These are phyloP conservation scores for Chaetorhynchus papuensis DNA, from an alignment of 2,113 vertebrate genomes.

Conservation along the genomic window DNA sequence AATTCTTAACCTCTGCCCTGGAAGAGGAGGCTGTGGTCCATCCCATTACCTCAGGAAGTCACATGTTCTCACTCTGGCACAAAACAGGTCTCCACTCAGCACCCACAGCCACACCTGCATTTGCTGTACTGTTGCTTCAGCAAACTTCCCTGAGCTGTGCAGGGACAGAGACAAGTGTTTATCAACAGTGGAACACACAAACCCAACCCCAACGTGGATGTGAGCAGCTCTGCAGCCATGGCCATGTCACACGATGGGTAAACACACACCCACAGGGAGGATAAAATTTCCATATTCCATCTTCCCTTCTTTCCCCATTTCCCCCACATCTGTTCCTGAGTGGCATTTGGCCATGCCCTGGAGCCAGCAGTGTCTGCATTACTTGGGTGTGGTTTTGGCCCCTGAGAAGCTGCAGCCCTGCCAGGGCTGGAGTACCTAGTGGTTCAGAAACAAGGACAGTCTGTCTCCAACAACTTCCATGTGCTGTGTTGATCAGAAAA, in stretches of 20 bases:
- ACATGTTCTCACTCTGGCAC: neutral
- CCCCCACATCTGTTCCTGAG: accelerated
- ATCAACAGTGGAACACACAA: neutral
- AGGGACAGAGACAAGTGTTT: neutral
- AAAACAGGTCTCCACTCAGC: neutral
- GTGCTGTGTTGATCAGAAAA: neutral
- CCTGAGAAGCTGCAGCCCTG: neutral
- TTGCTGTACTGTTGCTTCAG: neutral
- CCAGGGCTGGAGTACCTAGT: neutral
- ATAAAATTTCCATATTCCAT: neutral
- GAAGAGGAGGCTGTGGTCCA: neutral
- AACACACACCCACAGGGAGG: neutral
- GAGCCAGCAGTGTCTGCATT: neutral
- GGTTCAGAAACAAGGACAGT: neutral
- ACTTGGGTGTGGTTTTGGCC: neutral
- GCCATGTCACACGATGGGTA: neutral
- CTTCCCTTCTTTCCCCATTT: neutral
- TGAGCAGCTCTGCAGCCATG: neutral
- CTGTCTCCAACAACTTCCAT: neutral
- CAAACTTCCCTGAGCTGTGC: neutral
- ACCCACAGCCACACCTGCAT: neutral
- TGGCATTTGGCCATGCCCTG: neutral
- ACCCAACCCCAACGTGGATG: neutral
- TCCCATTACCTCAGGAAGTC: neutral
- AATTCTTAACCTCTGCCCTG: neutral